Base-by-base conservation (phyloP, 2,888 invertebrate species). In the Drosophila tanythrix region DNA sequence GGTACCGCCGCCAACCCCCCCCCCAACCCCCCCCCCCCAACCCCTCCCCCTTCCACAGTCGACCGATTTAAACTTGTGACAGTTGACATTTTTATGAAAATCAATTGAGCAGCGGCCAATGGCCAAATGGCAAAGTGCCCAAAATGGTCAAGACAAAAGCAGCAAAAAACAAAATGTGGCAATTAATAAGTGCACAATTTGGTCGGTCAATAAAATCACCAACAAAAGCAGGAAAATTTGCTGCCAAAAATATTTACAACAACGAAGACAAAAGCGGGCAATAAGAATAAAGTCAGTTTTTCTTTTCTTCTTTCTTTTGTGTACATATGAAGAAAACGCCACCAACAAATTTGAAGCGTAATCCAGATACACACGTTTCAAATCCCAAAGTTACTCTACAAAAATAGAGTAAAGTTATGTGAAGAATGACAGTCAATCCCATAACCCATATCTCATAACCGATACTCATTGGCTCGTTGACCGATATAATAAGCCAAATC, bases 161-260 rank as follows among this genome's bases (percentile, higher is more conserved):
- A 29, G 58, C 15, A 35, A 60, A 33, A 27, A 56, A 56, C 60
- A 72, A 69, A 76, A 74, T 65, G 70, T 71, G 67, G 69, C 83
- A 81, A 83, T 88, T 88, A 83, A 88, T 83, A 88, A 88, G 73
- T 78, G 51, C 78, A 81, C 83, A 83, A 77, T 75, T 85, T 74
- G 25, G 25, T 56, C 38, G 89, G 63, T 81, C 81, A 88, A 84
- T 88, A 83, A 83, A 74, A 59, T 63, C 64, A 84, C 64, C 71
- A 74, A 76, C 56, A 82, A 78, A 67, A 58, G 59, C 40, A 15
- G 38, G 48, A 66, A 55, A 52, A 18, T 40, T 53, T 61, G 56
- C 13, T 50, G 65, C 85, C 67, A 81, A 81, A 81, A 73, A 76
- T 70, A 66, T 40, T 52, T 29, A n/a, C 43, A 52, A 36, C 18